These are phyloP conservation scores for Neogobius melanostomus DNA, from an alignment of 2,113 vertebrate genomes.

Conservation along the genomic window DNA sequence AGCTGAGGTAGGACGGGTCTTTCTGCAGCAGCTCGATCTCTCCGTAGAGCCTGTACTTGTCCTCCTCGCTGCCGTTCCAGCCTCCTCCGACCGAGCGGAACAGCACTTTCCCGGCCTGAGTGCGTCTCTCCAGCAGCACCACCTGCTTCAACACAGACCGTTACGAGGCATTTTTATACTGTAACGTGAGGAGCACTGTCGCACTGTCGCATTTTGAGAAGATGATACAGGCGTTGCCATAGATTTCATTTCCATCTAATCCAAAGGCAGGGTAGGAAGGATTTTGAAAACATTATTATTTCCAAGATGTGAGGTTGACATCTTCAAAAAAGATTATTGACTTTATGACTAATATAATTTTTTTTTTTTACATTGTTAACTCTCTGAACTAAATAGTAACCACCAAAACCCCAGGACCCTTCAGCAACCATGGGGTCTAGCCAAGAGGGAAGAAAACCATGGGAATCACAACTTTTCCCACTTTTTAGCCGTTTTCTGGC, in stretches of 20 bases:
- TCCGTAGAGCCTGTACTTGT: slow-evolving; percentile 83
- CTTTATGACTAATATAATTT: no score
- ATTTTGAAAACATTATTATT: no score
- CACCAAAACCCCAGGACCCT: no score
- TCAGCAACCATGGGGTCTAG: no score
- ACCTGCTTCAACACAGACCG: slow-evolving; percentile 74
- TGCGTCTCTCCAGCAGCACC: slow-evolving; percentile 89
- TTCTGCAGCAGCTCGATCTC: slow-evolving; percentile 87
- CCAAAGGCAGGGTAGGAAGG: not conserved
- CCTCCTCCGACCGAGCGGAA: slow-evolving; percentile 82
- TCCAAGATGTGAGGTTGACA: no score
- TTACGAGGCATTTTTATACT: slow-evolving; percentile 10
- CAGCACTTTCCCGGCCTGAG: slow-evolving; percentile 78
- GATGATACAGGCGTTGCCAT: slow-evolving; percentile 11
- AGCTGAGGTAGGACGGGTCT: slow-evolving; percentile 83
- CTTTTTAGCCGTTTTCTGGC: no score
- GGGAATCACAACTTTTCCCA: no score
- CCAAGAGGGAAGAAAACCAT: no score
- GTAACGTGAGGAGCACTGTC: slow-evolving; percentile 15
- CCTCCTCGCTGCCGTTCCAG: slow-evolving; percentile 90
- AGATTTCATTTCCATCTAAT: not conserved
- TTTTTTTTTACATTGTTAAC: no score
- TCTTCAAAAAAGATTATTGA: no score
- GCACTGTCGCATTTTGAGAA: slow-evolving; percentile 11
- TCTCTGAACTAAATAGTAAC: no score